phyloP scores from a whole-genome alignment of 2,888 invertebrate species.

The Dorcus parallelipipedus region DNA sequence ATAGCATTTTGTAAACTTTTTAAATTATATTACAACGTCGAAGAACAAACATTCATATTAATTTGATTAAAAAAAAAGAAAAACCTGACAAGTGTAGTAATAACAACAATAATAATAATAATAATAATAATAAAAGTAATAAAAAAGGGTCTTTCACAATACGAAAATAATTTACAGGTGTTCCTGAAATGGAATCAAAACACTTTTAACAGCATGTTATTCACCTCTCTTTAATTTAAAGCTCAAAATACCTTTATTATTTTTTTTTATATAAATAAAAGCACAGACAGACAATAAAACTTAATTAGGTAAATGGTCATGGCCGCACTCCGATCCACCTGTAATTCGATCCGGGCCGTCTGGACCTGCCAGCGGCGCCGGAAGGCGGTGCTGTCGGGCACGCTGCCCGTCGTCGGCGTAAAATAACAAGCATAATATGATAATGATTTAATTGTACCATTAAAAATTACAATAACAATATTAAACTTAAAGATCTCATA shows the following conservation, averaged over 20 bases:
- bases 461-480: conserved; percentile 50
- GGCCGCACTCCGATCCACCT: conserved; percentile 45
- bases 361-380: conserved; percentile 36
- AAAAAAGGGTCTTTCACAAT: conserved; percentile 41
- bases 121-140: conserved; percentile 24
- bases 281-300: conserved; percentile 47
- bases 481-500: conserved; percentile 43
- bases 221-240: conserved; percentile 48
- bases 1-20: conserved; percentile 47
- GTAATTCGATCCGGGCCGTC: conserved; percentile 39
- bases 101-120: conserved; percentile 5
- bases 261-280: conserved; percentile 43
- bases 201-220: conserved; percentile 41
- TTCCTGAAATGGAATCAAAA: conserved; percentile 43
- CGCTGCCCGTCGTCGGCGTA: conserved; percentile 31
- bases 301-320: conserved; percentile 39
- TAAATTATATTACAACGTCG: conserved; percentile 48
- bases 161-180: conserved; percentile 44
- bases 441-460: conserved; percentile 49
- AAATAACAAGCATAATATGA: conserved; percentile 50
- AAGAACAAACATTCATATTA: conserved; percentile 45
- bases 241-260: conserved; percentile 45
- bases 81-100: conserved; percentile 37
- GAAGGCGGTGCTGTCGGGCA: conserved; percentile 18
- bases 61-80: conserved; percentile 24